Evolutionary conservation across 92 coral and sea anemone genomes (phyloP).

Genomic region (Palythoa heliodiscus): DNA sequence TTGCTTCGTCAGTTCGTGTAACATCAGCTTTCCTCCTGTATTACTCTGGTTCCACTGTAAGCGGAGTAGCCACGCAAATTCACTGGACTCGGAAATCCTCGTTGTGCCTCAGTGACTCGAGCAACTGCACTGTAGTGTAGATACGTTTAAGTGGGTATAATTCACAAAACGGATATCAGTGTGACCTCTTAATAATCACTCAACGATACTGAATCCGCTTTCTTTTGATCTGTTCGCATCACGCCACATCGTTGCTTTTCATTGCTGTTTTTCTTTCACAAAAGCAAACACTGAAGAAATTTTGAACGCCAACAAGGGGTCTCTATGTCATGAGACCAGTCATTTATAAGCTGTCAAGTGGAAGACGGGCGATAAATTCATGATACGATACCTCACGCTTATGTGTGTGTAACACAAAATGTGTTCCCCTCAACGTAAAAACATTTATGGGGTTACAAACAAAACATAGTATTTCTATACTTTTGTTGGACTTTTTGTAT

Average conservation of each 20-base stretch:
- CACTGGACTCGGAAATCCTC: neutral
- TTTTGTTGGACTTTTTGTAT: neutral
- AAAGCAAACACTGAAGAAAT: neutral
- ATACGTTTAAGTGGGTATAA: neutral
- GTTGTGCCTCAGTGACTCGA: neutral
- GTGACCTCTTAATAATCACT: conserved; percentile 21
- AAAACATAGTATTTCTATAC: neutral
- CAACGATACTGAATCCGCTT: conserved; percentile 20
- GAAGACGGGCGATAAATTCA: neutral
- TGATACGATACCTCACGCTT: conserved; percentile 13
- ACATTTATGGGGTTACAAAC: neutral
- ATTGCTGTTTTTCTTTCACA: neutral
- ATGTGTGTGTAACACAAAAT: neutral
- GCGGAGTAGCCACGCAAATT: no score
- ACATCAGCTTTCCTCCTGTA: no score
- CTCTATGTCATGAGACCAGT: neutral
- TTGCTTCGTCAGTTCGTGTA: no score
- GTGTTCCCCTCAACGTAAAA: neutral
- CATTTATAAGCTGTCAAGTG: neutral
- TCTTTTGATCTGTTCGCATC: neutral
- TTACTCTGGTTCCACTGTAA: no score
- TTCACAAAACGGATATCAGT: neutral
- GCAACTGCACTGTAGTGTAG: neutral
- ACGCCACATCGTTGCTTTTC: neutral
- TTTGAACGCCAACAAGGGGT: conserved; percentile 1